A percentile compares a stretch with the other conserved stretches of the same genome.
These are phyloP conservation scores for Lepidothrix coronata DNA, from an alignment of 2,113 vertebrate species.

Conservation along the genomic window DNA sequence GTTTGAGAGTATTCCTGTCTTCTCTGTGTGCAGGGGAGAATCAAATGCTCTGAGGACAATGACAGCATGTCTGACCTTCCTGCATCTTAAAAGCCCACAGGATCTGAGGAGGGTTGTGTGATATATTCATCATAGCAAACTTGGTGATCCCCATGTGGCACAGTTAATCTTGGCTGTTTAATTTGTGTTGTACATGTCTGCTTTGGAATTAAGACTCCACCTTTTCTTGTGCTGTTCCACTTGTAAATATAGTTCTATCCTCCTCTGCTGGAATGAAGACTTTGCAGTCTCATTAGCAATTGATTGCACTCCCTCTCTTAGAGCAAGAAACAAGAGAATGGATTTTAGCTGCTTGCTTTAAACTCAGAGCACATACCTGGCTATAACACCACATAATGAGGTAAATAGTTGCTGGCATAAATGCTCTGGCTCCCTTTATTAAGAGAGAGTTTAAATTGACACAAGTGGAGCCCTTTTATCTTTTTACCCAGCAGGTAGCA, in stretches of 20 bases:
- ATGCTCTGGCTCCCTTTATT: not conserved
- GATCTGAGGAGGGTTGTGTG: not conserved
- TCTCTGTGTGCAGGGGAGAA: rapidly evolving
- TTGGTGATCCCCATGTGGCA: rapidly evolving
- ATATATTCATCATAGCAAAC: not conserved
- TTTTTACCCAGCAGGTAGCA: not conserved
- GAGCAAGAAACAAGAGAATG: not conserved
- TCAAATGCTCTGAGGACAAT: not conserved
- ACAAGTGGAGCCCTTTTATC: not conserved
- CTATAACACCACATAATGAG: not conserved
- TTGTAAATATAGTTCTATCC: not conserved
- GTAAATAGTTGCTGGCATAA: not conserved
- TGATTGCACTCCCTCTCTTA: not conserved
- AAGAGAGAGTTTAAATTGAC: not conserved
- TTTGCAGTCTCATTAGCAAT: not conserved
- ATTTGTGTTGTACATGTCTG: not conserved
- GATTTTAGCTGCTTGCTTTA: not conserved
- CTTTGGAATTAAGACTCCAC: not conserved
- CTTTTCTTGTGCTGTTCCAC: not conserved
- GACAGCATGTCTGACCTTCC: not conserved
- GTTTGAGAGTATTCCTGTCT: not conserved
- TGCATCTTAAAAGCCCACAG: not conserved
- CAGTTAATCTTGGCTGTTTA: not conserved
- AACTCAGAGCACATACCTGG: not conserved
- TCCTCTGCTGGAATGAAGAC: not conserved